Percentiles rank a stretch among this genome's conserved stretches.
Conservation (phyloP, 2,113 vertebrate species). For the Seriola rivoliana region DNA sequence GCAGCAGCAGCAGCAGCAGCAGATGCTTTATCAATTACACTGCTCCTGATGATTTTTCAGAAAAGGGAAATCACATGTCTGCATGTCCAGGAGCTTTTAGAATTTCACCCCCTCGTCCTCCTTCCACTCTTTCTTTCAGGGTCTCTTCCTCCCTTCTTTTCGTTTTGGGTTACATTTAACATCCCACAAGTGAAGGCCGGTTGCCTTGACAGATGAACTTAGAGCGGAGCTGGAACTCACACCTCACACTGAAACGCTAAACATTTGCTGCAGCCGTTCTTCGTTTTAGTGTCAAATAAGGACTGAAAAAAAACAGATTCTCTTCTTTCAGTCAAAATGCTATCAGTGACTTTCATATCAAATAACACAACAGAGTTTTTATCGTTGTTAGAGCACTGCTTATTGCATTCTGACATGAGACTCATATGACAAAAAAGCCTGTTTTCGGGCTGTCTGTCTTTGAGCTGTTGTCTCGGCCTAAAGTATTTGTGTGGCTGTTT, state of each 20-base stretch:
- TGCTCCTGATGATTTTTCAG: conserved; percentile 58
- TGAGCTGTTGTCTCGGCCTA: neutral
- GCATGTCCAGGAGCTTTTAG: conserved; percentile 15
- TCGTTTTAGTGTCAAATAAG: neutral
- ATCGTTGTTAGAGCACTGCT: neutral
- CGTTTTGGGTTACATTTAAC: conserved; percentile 1
- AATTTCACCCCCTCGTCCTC: neutral
- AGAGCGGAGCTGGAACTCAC: neutral
- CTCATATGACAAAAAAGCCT: neutral
- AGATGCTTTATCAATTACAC: conserved; percentile 64
- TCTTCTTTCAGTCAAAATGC: neutral
- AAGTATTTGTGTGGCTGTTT: neutral
- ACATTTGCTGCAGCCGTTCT: no score
- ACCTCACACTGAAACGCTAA: neutral
- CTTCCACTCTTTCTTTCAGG: neutral
- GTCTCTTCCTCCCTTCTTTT: neutral
- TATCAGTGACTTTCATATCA: neutral
- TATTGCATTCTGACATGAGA: neutral
- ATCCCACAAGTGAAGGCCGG: neutral
- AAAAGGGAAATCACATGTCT: conserved; percentile 45
- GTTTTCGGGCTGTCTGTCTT: conserved; percentile 5
- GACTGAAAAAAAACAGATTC: neutral
- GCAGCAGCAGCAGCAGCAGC: conserved; percentile 33
- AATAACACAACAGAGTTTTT: neutral
- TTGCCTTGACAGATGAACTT: neutral